Conservation (phyloP, 64 coral and sea anemone genomes). For the Montipora capricornis region DNA sequence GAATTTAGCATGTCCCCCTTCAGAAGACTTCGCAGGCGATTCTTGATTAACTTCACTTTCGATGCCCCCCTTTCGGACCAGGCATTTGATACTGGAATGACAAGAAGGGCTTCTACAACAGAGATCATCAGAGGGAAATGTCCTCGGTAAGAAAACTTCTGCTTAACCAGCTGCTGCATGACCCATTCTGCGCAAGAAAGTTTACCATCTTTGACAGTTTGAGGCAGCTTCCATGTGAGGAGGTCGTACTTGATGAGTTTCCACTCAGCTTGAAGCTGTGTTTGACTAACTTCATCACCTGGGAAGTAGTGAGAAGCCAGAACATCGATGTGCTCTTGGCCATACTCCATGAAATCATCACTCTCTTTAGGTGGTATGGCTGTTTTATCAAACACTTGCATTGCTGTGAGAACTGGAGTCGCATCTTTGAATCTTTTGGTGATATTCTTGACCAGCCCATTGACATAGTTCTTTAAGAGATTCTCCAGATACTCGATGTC, state of each 20-base stretch:
- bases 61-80: conserved; percentile 4
- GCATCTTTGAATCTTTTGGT: conserved; percentile 6
- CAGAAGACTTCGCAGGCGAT: conserved; percentile 21
- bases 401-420: conserved; percentile 11
- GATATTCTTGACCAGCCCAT: conserved; percentile 1
- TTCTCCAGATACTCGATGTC: background rate
- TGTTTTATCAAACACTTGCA: conserved; percentile 19
- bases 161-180: background rate
- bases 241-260: conserved; percentile 2
- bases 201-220: conserved; percentile 24
- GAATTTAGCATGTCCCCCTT: conserved; percentile 38
- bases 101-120: conserved; percentile 30
- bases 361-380: conserved; percentile 20
- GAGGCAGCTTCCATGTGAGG: conserved; percentile 27
- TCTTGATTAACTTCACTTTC: conserved; percentile 27
- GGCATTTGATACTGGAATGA: conserved; percentile 25
- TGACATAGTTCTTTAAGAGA: conserved; percentile 1
- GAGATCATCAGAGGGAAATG: conserved; percentile 23
- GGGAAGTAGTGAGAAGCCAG: conserved; percentile 15
- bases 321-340: conserved; percentile 4
- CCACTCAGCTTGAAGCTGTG: conserved; percentile 1
- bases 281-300: conserved; percentile 15
- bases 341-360: conserved; percentile 27
- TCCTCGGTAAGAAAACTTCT: conserved; percentile 15
- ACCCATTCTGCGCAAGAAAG: conserved; percentile 24